These are phyloP conservation scores for Zonitis immaculata DNA, from an alignment of 2,888 invertebrate genomes.

Conservation along the genomic window DNA sequence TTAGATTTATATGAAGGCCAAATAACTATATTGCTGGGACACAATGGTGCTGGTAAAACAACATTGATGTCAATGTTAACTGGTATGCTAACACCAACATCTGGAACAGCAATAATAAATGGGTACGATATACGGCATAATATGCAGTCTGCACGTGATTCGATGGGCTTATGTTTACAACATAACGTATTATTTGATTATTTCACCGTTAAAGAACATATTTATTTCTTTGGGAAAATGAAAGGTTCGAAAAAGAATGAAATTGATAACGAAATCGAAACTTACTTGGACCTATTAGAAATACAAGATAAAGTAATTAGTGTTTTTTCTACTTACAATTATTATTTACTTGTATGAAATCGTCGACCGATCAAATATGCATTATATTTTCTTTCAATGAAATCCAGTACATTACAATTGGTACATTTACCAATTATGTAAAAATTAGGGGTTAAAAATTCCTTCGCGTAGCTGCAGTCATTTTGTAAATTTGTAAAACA, in stretches of 20 bases:
- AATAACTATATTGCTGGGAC: conserved; percentile 72
- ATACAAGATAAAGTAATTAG: conserved; percentile 65
- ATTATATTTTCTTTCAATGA: no score
- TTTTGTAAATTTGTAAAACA: no score
- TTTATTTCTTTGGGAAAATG: conserved; percentile 74
- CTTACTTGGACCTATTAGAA: conserved; percentile 61
- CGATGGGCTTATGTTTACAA: conserved; percentile 80
- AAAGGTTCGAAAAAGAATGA: conserved; percentile 57
- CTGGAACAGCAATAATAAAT: conserved; percentile 66
- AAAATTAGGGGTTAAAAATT: no score
- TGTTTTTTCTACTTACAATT: no score
- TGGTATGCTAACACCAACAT: conserved; percentile 64
- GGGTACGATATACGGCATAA: conserved; percentile 67
- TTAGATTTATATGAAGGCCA: conserved; percentile 77
- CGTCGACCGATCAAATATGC: no score
- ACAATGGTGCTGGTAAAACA: conserved; percentile 85
- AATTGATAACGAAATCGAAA: conserved; percentile 58
- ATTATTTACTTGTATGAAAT: conserved; percentile 53
- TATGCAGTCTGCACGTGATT: conserved; percentile 59
- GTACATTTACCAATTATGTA: no score
- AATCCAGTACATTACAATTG: no score
- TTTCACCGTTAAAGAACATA: conserved; percentile 76
- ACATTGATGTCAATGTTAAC: conserved; percentile 90
- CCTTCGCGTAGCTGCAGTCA: no score
- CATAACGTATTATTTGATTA: conserved; percentile 81